phyloP scores from a whole-genome alignment of 2,888 invertebrate genomes.

The Heliconius hortense region DNA sequence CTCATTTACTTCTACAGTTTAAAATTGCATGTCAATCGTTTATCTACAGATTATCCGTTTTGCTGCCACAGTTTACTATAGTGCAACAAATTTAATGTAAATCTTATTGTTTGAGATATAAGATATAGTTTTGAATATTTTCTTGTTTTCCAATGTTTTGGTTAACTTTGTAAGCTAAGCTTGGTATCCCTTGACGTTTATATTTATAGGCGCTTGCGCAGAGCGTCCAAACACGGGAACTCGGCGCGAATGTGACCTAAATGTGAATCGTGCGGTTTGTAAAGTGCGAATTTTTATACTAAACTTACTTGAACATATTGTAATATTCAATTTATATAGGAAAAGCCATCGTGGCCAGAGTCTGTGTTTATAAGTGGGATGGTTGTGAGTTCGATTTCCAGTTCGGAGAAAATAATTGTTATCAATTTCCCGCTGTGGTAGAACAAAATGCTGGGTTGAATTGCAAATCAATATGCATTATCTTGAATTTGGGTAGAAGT shows the following conservation, averaged over 20 bases:
- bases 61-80: neutral
- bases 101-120: conserved; percentile 9
- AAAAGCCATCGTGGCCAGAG: too few species aligned
- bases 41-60: conserved; percentile 33
- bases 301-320: too few species aligned
- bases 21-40: conserved; percentile 36
- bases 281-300: conserved; percentile 43
- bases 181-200: conserved; percentile 69
- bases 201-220: conserved; percentile 73
- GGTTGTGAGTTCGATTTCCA: neutral
- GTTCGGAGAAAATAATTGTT: neutral
- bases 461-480: too few species aligned
- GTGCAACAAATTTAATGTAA: neutral
- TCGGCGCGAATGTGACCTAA: conserved; percentile 76
- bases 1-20: conserved; percentile 35
- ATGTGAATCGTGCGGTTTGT: conserved; percentile 50
- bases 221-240: conserved; percentile 67
- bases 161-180: conserved; percentile 41
- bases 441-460: too few species aligned
- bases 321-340: too few species aligned
- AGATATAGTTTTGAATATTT: conserved; percentile 13
- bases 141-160: conserved; percentile 14
- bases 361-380: too few species aligned
- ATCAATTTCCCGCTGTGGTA: neutral
- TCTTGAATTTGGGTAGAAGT: too few species aligned